Evolutionary conservation across 92 coral and sea anemone species (phyloP).

Genomic region (Phymanthus crucifer): DNA sequence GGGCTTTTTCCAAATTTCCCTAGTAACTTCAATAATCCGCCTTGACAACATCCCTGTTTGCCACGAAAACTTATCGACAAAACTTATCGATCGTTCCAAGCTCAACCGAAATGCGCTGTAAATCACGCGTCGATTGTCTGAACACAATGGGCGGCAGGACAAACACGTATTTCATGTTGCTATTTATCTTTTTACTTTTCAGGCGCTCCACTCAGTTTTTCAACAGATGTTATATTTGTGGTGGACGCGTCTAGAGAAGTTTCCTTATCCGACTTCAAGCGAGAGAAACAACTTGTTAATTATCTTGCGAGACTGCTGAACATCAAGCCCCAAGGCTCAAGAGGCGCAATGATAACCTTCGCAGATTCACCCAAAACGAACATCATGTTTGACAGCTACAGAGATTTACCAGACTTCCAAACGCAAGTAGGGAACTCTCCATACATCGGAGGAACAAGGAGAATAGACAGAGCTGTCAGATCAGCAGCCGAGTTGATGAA

Average conservation of each 20-base stretch:
- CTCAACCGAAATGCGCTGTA: no score
- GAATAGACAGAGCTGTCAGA: constrained; percentile 61
- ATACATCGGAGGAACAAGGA: constrained; percentile 53
- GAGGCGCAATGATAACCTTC: constrained; percentile 58
- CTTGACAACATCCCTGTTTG: no score
- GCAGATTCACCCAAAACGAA: constrained; percentile 43
- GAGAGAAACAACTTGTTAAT: constrained; percentile 75
- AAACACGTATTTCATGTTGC: neutral
- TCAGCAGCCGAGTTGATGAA: constrained; percentile 50
- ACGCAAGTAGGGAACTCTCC: constrained; percentile 44
- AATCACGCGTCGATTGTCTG: no score
- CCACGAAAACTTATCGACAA: no score
- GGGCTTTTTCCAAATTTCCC: no score
- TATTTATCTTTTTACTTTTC: neutral
- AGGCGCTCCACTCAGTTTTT: constrained; percentile 43
- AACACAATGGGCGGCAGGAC: no score
- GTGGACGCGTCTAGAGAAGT: constrained; percentile 77
- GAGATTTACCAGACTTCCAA: constrained; percentile 30
- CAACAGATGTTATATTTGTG: constrained; percentile 73
- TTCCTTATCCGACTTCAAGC: constrained; percentile 50
- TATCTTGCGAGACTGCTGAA: constrained; percentile 57
- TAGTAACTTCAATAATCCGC: no score
- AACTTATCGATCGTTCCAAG: no score
- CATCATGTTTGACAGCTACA: constrained; percentile 54
- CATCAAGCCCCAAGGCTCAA: constrained; percentile 48